Evolutionary conservation across 2,797 vertebrate species (phyloP), one percentile per base, ranked within the genome.

Genomic region (Syndactyla subalaris): DNA sequence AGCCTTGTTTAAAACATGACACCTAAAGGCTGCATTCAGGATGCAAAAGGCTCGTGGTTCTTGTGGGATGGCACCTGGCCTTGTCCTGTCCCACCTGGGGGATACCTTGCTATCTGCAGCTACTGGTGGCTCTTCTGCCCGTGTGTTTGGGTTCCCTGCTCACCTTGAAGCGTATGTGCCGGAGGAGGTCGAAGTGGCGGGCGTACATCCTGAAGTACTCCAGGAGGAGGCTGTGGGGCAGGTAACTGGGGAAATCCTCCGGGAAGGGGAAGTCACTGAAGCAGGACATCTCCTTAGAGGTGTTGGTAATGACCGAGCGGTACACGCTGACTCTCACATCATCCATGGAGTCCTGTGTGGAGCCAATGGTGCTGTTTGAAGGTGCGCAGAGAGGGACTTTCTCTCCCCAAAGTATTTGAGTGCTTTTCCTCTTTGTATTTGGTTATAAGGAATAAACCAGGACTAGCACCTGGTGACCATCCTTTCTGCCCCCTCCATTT

Each of bases 231-330:
- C 97, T 88, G 73, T 99, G 98, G 88, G 98, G 98, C 97, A 99
- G 98, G 96, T 51, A 99, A 95, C 97, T 99, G 85, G 99, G 98
- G 88, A 97, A 99, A 79, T 98, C 96, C 22, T 98, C 98, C 0
- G 98, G 99, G 74, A 98, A 99, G 34, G 99, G 99, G 62, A 98
- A 99, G 92, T 99, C 98, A 0, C 99, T 99, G 97, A 97, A 99
- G 93, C 98, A 98, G 97, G 99, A 99, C 98, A 99, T 99, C 97
- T 99, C 99, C 95, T 99, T 99, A 87, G 98, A 99, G 61, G 98
- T 98, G 96, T 99, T 99, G 95, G 98, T 98, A 80, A 99, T 98
- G 93, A 99, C 88, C 0, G 99, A 99, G 62, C 93, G 98, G 81
- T 99, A 99, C 96, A 99, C 99, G 3, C 98, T 98, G 93, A 98